Evolutionary conservation across 2,113 vertebrate genomes (phyloP).

Genomic region (Sphyrna mokarran): DNA sequence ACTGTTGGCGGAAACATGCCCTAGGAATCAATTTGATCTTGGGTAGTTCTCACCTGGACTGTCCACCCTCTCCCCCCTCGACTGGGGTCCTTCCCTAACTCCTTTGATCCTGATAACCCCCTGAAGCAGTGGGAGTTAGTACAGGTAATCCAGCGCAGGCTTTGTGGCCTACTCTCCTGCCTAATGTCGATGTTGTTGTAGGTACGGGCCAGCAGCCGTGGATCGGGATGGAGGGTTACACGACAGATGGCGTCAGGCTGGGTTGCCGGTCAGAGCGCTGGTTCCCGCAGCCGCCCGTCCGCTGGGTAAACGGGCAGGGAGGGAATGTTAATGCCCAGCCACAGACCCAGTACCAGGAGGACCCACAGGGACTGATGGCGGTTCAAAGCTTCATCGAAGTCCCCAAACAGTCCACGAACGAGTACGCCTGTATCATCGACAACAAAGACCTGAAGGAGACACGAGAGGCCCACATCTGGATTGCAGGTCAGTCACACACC

Average conservation of each 20-base stretch:
- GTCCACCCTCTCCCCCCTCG: neutral
- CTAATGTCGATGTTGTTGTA: neutral
- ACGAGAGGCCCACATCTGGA: neutral
- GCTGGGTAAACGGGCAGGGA: slow-evolving; percentile 40
- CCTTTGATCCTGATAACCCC: neutral
- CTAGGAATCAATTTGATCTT: neutral
- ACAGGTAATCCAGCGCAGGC: neutral
- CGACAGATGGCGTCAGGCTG: slow-evolving; percentile 39
- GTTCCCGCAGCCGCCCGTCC: slow-evolving; percentile 41
- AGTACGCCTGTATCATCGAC: neutral
- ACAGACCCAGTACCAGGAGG: neutral
- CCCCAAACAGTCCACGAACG: neutral
- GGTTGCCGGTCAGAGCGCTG: slow-evolving; percentile 43
- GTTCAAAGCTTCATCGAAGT: neutral
- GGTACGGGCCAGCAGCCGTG: slow-evolving; percentile 43
- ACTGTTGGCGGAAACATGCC: neutral
- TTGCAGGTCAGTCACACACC: neutral
- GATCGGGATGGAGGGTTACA: slow-evolving; percentile 41
- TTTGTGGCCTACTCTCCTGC: neutral
- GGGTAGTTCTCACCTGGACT: neutral
- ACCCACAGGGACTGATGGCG: neutral
- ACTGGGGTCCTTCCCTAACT: neutral
- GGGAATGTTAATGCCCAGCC: neutral
- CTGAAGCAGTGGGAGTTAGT: neutral
- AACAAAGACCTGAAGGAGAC: neutral